A percentile compares a stretch with the other conserved stretches of the same genome.
phyloP scores from a whole-genome alignment of 2,797 vertebrate genomes.

The Chelon labrosus region DNA sequence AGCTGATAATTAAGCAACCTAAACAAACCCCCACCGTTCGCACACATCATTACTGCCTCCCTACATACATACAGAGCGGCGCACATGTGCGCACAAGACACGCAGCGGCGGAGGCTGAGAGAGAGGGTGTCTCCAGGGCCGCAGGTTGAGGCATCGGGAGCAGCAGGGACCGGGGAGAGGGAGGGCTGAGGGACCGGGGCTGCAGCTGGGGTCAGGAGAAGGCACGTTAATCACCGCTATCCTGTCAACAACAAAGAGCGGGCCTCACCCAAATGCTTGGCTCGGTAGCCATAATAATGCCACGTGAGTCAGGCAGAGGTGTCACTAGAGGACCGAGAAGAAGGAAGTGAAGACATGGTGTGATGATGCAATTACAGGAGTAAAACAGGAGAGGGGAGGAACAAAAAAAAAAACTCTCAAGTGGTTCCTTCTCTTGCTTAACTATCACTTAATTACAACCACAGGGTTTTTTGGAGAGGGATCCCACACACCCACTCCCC shows the following conservation, averaged over 20 bases:
- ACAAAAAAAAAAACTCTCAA: conserved; percentile 34
- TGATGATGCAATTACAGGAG: conserved; percentile 74
- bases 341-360: conserved; percentile 67
- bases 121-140: conserved; percentile 62
- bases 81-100: conserved; percentile 56
- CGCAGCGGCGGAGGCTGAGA: conserved; percentile 22
- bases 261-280: conserved; percentile 77
- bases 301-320: conserved; percentile 74
- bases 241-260: conserved; percentile 85
- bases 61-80: conserved; percentile 39
- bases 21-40: conserved; percentile 64
- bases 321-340: conserved; percentile 65
- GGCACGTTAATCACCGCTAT: conserved; percentile 85
- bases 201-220: conserved; percentile 83
- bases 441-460: conserved; percentile 68
- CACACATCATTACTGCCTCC: conserved; percentile 70
- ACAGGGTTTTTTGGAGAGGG: conserved; percentile 38
- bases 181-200: conserved; percentile 62
- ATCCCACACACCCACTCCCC: conserved; percentile 50
- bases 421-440: conserved; percentile 55
- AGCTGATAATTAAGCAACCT: conserved; percentile 76
- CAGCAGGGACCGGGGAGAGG: conserved; percentile 54
- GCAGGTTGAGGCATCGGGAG: conserved; percentile 67
- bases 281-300: conserved; percentile 79
- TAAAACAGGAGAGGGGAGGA: conserved; percentile 50